phyloP scores from a whole-genome alignment of 2,797 vertebrate species.

The Pachyuromys duprasi region DNA sequence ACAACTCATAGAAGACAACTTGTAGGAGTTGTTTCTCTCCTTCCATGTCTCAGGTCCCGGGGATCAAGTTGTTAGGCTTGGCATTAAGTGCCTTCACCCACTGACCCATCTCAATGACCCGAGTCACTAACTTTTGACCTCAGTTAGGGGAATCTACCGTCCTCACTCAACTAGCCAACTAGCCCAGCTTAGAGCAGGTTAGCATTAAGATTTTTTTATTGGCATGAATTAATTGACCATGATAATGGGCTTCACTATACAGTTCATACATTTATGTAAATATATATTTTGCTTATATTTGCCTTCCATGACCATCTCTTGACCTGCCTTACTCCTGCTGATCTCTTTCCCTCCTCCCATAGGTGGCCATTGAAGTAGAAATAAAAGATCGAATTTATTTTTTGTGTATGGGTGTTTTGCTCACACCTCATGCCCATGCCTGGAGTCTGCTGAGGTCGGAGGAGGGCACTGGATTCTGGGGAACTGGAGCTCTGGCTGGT shows the following conservation, averaged over 20 bases:
- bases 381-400: not conserved
- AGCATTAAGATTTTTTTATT: not conserved
- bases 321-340: not conserved
- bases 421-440: not conserved
- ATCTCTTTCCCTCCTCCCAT: not conserved
- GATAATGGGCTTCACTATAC: not conserved
- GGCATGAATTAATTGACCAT: not conserved
- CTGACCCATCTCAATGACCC: not conserved
- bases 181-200: not conserved
- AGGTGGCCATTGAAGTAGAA: not conserved
- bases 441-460: not conserved
- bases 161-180: too few relatives aligned
- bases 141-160: not conserved
- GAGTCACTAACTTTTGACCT: not conserved
- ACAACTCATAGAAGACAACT: too few relatives aligned
- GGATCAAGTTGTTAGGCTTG: not conserved
- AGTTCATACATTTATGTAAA: not conserved
- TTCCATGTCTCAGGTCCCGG: not conserved
- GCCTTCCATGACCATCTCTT: not conserved
- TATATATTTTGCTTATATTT: not conserved
- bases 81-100: not conserved
- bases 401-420: not conserved
- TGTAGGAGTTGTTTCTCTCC: too few relatives aligned
- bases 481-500: not conserved
- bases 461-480: not conserved